These are phyloP conservation scores for Drosophila multiciliata DNA, from an alignment of 2,888 invertebrate genomes.

Conservation along the genomic window DNA sequence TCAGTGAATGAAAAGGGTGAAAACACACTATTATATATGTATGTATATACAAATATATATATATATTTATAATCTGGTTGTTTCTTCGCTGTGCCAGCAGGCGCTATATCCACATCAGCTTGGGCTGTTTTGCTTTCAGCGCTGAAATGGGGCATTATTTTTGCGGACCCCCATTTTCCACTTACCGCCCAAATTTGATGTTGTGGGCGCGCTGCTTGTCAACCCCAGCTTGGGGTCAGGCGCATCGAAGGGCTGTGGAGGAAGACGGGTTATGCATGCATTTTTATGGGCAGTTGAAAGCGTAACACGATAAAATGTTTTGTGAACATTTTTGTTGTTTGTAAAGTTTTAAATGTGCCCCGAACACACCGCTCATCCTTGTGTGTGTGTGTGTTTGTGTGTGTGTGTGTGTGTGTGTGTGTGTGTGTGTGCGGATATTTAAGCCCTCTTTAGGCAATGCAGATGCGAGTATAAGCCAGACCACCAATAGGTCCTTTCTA, in stretches of 20 bases:
- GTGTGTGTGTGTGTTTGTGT: conserved; percentile 26
- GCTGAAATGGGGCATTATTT: conserved; percentile 69
- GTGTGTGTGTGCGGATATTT: conserved; percentile 57
- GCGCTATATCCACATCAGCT: conserved; percentile 61
- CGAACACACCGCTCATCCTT: conserved; percentile 71
- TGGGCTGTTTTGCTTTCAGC: conserved; percentile 52
- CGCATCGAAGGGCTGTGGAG: neutral
- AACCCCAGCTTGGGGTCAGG: neutral
- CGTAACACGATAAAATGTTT: conserved; percentile 79
- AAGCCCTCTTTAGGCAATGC: conserved; percentile 56
- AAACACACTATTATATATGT: conserved; percentile 20
- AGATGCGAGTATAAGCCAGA: conserved; percentile 50
- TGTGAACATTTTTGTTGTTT: conserved; percentile 61
- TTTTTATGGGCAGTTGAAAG: conserved; percentile 78
- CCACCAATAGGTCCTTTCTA: conserved; percentile 16
- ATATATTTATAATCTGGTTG: neutral
- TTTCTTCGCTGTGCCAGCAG: conserved; percentile 20
- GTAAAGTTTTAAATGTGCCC: conserved; percentile 68
- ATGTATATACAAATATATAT: neutral
- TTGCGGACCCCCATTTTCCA: conserved; percentile 33
- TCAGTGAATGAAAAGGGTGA: conserved; percentile 72
- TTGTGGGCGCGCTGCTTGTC: conserved; percentile 23
- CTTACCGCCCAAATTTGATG: neutral
- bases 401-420: conserved; percentile 27
- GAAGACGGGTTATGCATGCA: conserved; percentile 55